These are phyloP conservation scores for Amphibalanus amphitrite DNA, from an alignment of 1,140 invertebrate genomes.

Conservation along the genomic window DNA sequence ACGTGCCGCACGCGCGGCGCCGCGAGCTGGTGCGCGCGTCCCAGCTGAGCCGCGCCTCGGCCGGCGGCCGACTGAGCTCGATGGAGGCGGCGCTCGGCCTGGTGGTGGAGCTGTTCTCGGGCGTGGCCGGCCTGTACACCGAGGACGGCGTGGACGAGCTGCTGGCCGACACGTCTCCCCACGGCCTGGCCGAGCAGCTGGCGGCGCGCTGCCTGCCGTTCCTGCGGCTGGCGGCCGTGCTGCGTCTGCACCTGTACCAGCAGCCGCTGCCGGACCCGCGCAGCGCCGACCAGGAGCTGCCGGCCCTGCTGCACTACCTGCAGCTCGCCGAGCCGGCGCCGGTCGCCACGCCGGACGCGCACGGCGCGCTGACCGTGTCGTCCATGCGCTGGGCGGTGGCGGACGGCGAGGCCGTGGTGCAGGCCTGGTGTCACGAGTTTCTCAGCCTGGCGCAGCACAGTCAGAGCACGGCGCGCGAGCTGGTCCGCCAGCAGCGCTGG, in stretches of 20 bases:
- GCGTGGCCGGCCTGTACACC: not conserved
- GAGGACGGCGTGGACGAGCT: not conserved
- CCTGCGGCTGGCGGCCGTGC: conserved; percentile 57
- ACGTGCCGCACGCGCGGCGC: not conserved
- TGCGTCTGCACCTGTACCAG: conserved; percentile 70
- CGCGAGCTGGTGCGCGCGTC: not conserved
- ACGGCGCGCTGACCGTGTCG: not conserved
- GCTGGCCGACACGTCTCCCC: not conserved
- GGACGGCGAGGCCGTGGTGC: conserved; percentile 5
- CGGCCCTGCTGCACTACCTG: conserved; percentile 50
- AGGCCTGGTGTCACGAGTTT: not conserved
- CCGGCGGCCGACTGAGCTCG: not conserved
- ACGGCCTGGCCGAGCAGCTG: conserved; percentile 25
- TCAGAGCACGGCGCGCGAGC: not conserved
- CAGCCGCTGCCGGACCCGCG: conserved; percentile 51
- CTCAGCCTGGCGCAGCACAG: not conserved
- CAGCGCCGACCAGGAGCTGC: conserved; percentile 42
- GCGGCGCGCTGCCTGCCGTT: conserved; percentile 65
- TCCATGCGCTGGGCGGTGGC: not conserved
- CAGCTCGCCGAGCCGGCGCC: conserved; percentile 34
- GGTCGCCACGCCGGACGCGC: not conserved
- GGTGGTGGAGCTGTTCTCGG: not conserved
- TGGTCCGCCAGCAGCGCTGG: conserved; percentile 48
- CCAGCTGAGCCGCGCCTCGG: not conserved
- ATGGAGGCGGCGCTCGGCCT: conserved; percentile 5